Evolutionary conservation across 2,888 invertebrate species (phyloP), one percentile per base, ranked within the genome.

Genomic region (Atrina japonica): DNA sequence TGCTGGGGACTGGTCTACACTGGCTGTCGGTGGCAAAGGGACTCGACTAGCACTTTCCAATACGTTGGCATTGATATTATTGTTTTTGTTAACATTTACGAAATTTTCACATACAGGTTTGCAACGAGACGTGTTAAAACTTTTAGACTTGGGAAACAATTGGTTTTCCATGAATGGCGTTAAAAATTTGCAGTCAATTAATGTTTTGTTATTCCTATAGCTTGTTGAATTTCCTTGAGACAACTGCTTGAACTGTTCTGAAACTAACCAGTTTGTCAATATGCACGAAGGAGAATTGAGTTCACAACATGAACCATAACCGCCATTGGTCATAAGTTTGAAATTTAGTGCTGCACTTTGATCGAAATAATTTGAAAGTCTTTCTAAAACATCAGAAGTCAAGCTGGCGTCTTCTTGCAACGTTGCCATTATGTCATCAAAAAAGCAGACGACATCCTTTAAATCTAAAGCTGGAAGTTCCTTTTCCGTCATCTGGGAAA

Each of bases 201-300:
- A 29, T 2, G 35, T 29, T 7, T 41, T n/a, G 6, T 11, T 9
- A n/a, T 55, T 61, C 49, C 30, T 52, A n/a, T 30, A 25, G 25
- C 45, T 29, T 27, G 7, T n/a, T 2, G 23, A 18, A 1, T 11
- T 3, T 5, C 50, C 35, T 58, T 25, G 43, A 21, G 65, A 18
- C 7, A 70, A 21, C n/a, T 30, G 30, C 40, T 47, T 59, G 27
- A 70, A 70, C 27, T 70, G 70, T 11, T 70, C 70, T 27, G 70
- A 52, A 21, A 70, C 30, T 1, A 70, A 35, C 65, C 65, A 65
- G 49, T 58, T 65, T 9, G 59, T 70, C 21, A 70, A 65, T 40
- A 64, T 35, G 23, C 50, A 65, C 14, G 60, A 41, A 30, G 67
- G 67, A 27, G 59, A 59, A n/a, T 52, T 50, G 6, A 60, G 50